Conservation (phyloP, 2,888 invertebrate genomes). For the Cremastinae sp. region DNA sequence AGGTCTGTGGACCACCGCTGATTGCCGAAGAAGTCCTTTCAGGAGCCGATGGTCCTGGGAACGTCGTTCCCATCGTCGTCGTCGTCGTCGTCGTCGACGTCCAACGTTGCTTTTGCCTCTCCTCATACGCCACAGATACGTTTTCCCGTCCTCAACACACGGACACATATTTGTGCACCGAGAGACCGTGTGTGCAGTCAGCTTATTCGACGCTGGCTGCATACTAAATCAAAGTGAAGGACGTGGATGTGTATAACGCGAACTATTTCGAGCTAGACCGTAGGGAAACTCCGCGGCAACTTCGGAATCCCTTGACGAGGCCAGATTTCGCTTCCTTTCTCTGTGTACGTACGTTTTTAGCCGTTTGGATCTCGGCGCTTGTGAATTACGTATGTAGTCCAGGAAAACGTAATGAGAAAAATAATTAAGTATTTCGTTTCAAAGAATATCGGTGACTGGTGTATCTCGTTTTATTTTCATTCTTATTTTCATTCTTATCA, state of each 20-base stretch:
- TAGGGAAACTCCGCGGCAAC: constrained; percentile 40
- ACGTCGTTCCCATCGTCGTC: constrained; percentile 41
- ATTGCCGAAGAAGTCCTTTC: constrained; percentile 75
- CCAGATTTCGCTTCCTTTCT: neutral
- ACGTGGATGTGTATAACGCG: constrained; percentile 48
- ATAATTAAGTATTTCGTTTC: neutral
- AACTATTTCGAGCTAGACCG: constrained; percentile 42
- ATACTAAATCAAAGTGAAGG: constrained; percentile 75
- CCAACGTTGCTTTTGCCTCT: constrained; percentile 42
- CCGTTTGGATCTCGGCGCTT: no score
- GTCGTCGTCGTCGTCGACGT: constrained; percentile 43
- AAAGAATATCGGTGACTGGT: no score
- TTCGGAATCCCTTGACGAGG: constrained; percentile 49
- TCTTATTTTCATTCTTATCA: no score
- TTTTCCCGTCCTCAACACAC: no score
- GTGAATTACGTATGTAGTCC: no score
- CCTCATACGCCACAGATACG: constrained; percentile 34
- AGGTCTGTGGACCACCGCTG: constrained; percentile 75
- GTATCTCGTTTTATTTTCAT: no score
- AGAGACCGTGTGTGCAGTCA: constrained; percentile 63
- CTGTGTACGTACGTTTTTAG: no score
- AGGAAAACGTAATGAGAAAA: neutral
- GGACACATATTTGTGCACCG: no score
- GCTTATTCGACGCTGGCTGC: constrained; percentile 71
- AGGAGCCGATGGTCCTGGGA: constrained; percentile 50